Conservation (phyloP, 64 coral and sea anemone species). For the Montipora efflorescens region DNA sequence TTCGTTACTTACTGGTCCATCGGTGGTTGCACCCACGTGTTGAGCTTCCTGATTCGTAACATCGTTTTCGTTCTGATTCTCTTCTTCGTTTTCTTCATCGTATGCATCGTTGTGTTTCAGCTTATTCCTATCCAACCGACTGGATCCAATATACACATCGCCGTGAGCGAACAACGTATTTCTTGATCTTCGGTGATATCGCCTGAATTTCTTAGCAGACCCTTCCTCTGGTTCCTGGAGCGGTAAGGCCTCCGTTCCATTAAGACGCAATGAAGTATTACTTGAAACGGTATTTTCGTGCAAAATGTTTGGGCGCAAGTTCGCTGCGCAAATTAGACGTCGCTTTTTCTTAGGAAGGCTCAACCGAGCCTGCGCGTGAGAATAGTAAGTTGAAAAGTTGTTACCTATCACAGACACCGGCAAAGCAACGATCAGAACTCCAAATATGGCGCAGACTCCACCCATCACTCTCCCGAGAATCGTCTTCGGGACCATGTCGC, state of each 20-base stretch:
- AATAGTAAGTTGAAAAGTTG: slow-evolving; percentile 93
- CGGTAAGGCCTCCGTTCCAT: not conserved
- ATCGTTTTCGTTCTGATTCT: slow-evolving; percentile 45
- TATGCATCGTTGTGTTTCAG: not conserved
- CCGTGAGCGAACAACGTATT: slow-evolving; percentile 85
- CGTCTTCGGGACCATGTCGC: slow-evolving; percentile 71
- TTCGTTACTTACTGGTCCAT: not conserved
- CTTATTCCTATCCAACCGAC: slow-evolving; percentile 1
- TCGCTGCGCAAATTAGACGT: slow-evolving; percentile 76
- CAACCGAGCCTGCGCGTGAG: slow-evolving; percentile 91
- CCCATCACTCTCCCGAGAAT: slow-evolving; percentile 72
- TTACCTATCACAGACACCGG: slow-evolving; percentile 92
- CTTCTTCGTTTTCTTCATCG: slow-evolving; percentile 16
- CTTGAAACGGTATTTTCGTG: slow-evolving; percentile 68
- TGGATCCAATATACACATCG: slow-evolving; percentile 80
- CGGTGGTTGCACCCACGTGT: slow-evolving; percentile 15
- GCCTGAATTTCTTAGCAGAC: slow-evolving; percentile 34
- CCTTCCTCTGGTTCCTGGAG: not conserved
- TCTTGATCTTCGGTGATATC: slow-evolving; percentile 81
- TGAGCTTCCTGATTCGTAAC: not conserved
- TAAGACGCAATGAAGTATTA: not conserved
- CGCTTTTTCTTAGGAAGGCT: slow-evolving; percentile 90
- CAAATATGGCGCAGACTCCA: slow-evolving; percentile 87
- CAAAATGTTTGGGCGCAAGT: slow-evolving; percentile 51
- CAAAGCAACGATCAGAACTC: slow-evolving; percentile 84